A percentile compares a stretch with the other conserved stretches of the same genome.
These are phyloP conservation scores for Gymnopithys bicolor DNA, from an alignment of 2,797 vertebrate genomes.

Conservation along the genomic window DNA sequence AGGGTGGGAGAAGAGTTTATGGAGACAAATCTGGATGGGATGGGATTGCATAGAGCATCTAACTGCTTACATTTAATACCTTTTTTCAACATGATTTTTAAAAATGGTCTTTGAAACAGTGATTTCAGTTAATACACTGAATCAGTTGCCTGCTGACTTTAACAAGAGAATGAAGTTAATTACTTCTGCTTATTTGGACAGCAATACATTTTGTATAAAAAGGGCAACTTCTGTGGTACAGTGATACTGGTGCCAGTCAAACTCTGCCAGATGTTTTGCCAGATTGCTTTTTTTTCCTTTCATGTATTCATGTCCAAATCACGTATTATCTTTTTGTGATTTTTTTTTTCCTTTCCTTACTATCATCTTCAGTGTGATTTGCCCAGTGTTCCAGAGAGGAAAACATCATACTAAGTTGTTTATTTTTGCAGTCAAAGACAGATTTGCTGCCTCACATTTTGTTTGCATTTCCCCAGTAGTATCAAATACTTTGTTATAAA, in stretches of 20 bases:
- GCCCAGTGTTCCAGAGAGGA: background rate
- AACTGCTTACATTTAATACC: background rate
- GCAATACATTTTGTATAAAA: constrained; percentile 10
- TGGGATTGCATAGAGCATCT: background rate
- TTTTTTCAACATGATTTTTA: background rate
- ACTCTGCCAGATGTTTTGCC: background rate
- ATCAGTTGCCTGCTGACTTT: constrained; percentile 1
- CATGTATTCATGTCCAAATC: constrained; percentile 29
- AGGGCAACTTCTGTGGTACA: background rate
- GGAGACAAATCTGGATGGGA: background rate
- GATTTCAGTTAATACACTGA: constrained; percentile 3
- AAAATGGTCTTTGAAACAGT: background rate
- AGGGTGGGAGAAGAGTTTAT: background rate
- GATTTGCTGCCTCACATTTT: background rate
- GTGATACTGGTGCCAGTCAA: background rate
- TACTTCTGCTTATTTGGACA: constrained; percentile 11
- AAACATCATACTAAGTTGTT: background rate
- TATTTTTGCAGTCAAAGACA: background rate
- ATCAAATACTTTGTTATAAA: background rate
- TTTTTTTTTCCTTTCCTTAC: background rate
- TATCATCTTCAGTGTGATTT: background rate
- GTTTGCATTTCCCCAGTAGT: background rate
- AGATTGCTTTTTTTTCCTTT: background rate
- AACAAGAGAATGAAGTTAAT: constrained; percentile 30
- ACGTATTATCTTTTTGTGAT: background rate